Evolutionary conservation across 2,113 vertebrate genomes (phyloP), one percentile per base, ranked within the genome.

Genomic region (Aegotheles bennettii): DNA sequence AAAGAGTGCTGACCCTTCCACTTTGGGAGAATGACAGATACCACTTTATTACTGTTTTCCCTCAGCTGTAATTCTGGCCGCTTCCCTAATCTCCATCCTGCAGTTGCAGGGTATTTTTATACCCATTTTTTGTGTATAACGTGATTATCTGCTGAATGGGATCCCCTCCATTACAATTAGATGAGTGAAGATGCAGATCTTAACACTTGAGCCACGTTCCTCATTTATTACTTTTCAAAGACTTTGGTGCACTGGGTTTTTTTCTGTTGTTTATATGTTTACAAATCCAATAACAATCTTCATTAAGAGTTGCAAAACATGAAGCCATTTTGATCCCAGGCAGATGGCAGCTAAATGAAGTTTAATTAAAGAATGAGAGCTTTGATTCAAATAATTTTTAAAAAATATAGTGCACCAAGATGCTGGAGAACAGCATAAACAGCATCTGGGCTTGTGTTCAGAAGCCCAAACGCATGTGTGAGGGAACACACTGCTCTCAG

Each of bases 261-360:
- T 85, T 73, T 42, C 65, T 11, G 47, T 45, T 90, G 86, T 92
- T 91, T 48, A 57, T 69, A n/a, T 97, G 96, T 98, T 97, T 98
- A 97, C 95, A 96, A 96, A 97, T 93, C 94, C 95, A 96, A 40
- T 96, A 97, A 97, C 97, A 96, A 98, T 97, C 94, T 97, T 97
- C 96, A 94, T 97, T 97, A 96, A 71, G 88, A 97, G 96, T 73
- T 93, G 91, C 95, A 97, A 97, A 98, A 98, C 97, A 98, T 75
- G 90, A 77, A 97, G 94, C 90, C 92, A 91, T 98, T 95, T 97
- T 95, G 95, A 97, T 96, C 92, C 71, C 92, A 94, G 96, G 89
- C 98, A 98, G 98, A 98, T 98, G 98, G 97, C 95, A 88, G 89
- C 94, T 97, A 97, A 98, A 98, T 97, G 96, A 96, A 97, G 96